phyloP scores from a whole-genome alignment of 2,113 vertebrate species.

The Hippocampus mohnikei region DNA sequence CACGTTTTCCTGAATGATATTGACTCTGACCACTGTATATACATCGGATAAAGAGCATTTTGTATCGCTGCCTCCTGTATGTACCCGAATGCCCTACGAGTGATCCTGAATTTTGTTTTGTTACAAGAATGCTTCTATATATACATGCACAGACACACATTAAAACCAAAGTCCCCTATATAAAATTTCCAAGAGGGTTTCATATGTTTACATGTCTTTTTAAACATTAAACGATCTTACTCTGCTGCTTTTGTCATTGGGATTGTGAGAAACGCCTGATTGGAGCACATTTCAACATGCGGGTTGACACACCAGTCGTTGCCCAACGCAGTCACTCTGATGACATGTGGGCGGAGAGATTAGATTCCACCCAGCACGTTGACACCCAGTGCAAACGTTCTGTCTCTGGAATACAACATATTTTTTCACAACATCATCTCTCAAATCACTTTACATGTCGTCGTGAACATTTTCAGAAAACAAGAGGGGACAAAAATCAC shows the following conservation, averaged over 20 bases:
- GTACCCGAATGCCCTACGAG: slow-evolving; percentile 52
- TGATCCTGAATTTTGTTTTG: slow-evolving; percentile 34
- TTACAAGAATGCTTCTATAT: slow-evolving; percentile 37
- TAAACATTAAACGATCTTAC: slow-evolving; percentile 20
- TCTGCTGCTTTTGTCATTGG: neutral
- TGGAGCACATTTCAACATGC: slow-evolving; percentile 4
- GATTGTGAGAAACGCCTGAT: neutral
- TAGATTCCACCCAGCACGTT: neutral
- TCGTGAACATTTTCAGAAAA: too few relatives aligned
- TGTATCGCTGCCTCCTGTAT: slow-evolving; percentile 32
- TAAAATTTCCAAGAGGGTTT: slow-evolving; percentile 41
- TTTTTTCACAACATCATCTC: too few relatives aligned
- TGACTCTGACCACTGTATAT: neutral
- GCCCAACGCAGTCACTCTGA: neutral
- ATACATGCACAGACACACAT: neutral
- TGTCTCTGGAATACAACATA: neutral
- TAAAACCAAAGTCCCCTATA: slow-evolving; percentile 36
- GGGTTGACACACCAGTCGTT: neutral
- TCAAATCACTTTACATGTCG: neutral
- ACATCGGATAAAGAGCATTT: slow-evolving; percentile 22
- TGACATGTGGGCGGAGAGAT: neutral
- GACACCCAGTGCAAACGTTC: neutral
- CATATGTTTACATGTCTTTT: slow-evolving; percentile 34
- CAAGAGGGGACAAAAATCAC: too few relatives aligned
- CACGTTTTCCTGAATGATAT: neutral